These are phyloP conservation scores for Acanthochromis polyacanthus DNA, from an alignment of 2,113 vertebrate genomes.

Conservation along the genomic window DNA sequence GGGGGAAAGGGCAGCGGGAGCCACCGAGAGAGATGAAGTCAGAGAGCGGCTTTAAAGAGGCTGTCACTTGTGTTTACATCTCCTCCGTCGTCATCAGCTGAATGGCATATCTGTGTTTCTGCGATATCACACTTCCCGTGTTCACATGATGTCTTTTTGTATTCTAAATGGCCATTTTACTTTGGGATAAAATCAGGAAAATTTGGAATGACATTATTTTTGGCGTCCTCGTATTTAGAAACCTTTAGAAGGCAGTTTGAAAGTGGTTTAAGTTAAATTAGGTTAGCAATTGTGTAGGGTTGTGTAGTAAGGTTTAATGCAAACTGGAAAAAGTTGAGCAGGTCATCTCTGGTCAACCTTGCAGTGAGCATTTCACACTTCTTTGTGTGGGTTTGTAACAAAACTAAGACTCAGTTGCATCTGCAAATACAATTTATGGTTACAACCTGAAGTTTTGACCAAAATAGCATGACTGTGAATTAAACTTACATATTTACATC, in stretches of 20 bases:
- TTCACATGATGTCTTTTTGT: background rate
- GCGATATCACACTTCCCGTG: slow-evolving; percentile 29
- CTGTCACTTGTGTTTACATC: slow-evolving; percentile 64
- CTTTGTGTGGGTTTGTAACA: background rate
- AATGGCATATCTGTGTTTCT: slow-evolving; percentile 36
- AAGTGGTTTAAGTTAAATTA: too few species aligned
- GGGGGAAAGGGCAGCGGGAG: background rate
- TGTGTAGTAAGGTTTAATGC: too few species aligned
- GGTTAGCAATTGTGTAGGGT: too few species aligned
- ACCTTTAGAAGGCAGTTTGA: too few species aligned
- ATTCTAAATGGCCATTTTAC: background rate
- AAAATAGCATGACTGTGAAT: background rate
- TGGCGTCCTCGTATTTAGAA: background rate
- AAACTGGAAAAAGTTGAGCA: background rate
- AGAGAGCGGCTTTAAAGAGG: slow-evolving; percentile 57
- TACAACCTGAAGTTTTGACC: background rate
- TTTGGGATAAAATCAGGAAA: background rate
- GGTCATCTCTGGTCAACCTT: background rate
- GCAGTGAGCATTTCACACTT: background rate
- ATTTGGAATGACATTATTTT: too few species aligned
- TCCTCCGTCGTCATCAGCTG: slow-evolving; percentile 54
- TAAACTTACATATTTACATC: background rate
- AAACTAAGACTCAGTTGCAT: background rate
- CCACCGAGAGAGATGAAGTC: slow-evolving; percentile 44
- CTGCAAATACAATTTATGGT: background rate